These are phyloP conservation scores for Eriosoma lanigerum DNA, from an alignment of 1,140 invertebrate genomes.

Conservation along the genomic window DNA sequence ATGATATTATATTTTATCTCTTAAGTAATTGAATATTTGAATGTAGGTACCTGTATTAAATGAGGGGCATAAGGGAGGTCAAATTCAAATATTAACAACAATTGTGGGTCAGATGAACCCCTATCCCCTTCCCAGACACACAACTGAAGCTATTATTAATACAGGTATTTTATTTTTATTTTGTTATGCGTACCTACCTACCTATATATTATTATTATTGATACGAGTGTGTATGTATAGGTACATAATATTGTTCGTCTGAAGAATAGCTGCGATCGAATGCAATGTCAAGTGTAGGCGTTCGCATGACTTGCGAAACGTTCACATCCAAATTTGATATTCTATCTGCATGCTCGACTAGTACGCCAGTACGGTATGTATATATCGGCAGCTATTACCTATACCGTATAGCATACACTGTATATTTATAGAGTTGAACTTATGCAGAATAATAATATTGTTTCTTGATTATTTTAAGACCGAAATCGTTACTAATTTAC, in stretches of 20 bases:
- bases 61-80: no score
- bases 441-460: slow-evolving; percentile 25
- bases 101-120: no score
- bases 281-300: slow-evolving; percentile 29
- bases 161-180: no score
- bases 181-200: neutral
- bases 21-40: no score
- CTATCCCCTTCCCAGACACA: no score
- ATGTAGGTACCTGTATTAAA: no score
- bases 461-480: slow-evolving; percentile 25
- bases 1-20: no score
- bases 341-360: neutral
- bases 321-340: slow-evolving; percentile 34
- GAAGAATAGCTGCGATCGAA: neutral
- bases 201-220: neutral
- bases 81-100: no score
- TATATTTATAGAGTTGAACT: neutral
- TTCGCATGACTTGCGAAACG: slow-evolving; percentile 33
- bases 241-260: neutral
- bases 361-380: neutral
- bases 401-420: no score
- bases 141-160: no score
- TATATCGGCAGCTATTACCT: neutral
- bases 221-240: neutral
- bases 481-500: neutral